Base-by-base conservation (phyloP, 2,797 vertebrate species). In the Micropoecilia bifurca region DNA sequence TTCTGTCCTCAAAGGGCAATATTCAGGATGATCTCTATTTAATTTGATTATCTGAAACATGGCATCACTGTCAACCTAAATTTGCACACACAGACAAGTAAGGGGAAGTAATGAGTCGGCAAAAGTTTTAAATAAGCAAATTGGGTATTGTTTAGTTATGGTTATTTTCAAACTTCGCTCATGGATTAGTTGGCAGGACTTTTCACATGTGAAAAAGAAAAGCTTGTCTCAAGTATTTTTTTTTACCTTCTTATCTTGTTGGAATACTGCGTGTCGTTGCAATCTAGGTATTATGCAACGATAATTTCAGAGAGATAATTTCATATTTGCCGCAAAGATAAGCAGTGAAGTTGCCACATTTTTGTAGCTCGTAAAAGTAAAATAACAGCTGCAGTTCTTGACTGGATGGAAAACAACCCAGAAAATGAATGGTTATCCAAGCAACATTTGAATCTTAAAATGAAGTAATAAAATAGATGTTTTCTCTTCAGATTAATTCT, bases 21-120 rank as follows among this genome's bases (percentile, higher is more conserved):
- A 25, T 22, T 41, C 63, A 22, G 22, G 20, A 12, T 9, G 20
- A 69, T 69, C 10, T 22, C 66, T 18, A 66, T 36, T 22, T 41
- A n/a, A 71, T 71, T 71, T 71, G 68, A 45, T 71, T 71, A 74
- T 28, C 72, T 53, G 33, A 53, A 53, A 53, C 18, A 53, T n/a
- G 20, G 20, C 48, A 39, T 46, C 2, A 48, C 30, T 36, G 36
- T 45, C 12, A 22, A 25, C 30, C 14, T 48, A 14, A 25, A 25
- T 48, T 48, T 16, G 28, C 25, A 77, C 18, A 22, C 2, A 43
- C 66, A 45, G 48, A 57, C 59, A 39, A 43, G 13, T 22, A 63
- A 30, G n/a, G 2, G 22, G 48, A 75, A 61, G 47, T 25, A 41
- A 59, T 57, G 33, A 28, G 4, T 25, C 8, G 12, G 36, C 25